Evolutionary conservation across 2,888 invertebrate species (phyloP), one percentile per base, ranked within the genome.

Genomic region (Lamellibrachia satsuma): DNA sequence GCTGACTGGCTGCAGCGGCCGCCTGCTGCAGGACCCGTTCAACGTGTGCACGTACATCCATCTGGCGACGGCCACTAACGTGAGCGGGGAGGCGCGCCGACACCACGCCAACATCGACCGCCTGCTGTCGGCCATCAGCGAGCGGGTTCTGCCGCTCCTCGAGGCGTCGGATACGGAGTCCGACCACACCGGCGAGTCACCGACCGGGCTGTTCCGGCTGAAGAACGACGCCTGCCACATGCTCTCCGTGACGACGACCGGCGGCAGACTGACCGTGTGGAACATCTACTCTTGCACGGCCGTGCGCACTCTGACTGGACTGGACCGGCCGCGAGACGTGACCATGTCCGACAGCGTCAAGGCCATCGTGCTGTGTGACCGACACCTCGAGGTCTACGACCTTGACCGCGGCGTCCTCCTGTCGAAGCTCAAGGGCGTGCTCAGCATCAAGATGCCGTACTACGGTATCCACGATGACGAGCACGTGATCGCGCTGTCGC

Each of bases 401-500:
- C 97, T 98, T 92, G 97, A 98, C 95, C 97, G 97, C 96, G 98
- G 98, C 3, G 94, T 95, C 51, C 97, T 97, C 96, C 95, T 98
- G 95, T 97, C 98, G 15, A 98, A 98, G 90, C 96, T 98, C 91
- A 98, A 98, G 95, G 96, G 96, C 90, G 98, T 98, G 55, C 98
- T 98, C 98, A 98, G 98, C 97, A 98, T 98, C 96, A 98, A 98
- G 96, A 98, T 98, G 98, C 98, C 98, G 93, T 98, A 97, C 96
- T 98, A 98, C 96, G 98, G 98, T 0, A 97, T 98, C 11, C 98
- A 98, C 96, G 98, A 98, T 97, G 97, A 97, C 92, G 97, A 97
- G 92, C 98, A 98, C 96, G 97, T 98, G 93, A 98, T 98, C 60
- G 98, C 98, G 4, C 97, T 98, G 90, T 98, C 98, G 8, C 97